Evolutionary conservation across 2,797 vertebrate genomes (phyloP).

Genomic region (Cryptoblepharus egeriae): DNA sequence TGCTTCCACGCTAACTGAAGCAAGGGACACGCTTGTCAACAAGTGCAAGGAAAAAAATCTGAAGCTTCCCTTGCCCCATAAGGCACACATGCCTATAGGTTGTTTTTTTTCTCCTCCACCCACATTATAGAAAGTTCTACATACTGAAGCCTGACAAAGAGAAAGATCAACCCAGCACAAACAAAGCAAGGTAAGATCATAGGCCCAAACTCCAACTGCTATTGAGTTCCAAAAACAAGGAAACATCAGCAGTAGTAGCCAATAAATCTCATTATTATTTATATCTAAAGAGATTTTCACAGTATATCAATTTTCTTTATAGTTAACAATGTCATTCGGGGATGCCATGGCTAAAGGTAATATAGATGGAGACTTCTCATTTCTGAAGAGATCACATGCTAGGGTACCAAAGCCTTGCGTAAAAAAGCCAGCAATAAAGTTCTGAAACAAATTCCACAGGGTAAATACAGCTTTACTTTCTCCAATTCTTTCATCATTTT

Average conservation of each 20-base stretch:
- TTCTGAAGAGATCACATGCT: background rate
- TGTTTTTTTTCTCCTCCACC: background rate
- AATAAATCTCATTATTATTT: too few species aligned
- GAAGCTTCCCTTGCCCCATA: background rate
- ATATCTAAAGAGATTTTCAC: too few species aligned
- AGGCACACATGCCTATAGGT: background rate
- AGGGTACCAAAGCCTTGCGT: background rate
- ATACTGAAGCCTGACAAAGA: background rate
- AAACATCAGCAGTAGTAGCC: background rate
- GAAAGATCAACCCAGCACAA: background rate
- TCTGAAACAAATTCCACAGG: background rate
- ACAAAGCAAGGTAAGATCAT: background rate
- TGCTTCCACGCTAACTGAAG: slow-evolving; percentile 19
- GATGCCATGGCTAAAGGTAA: background rate
- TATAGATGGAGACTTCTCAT: background rate
- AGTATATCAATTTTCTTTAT: background rate
- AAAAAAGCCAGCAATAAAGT: background rate
- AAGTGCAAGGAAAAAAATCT: slow-evolving; percentile 5
- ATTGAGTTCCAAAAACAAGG: background rate
- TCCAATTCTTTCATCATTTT: background rate
- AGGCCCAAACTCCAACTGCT: background rate
- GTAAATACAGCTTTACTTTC: background rate
- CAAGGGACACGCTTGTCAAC: slow-evolving; percentile 29
- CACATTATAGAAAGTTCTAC: background rate
- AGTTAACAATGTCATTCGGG: background rate